These are phyloP conservation scores for Yponomeuta malinellus DNA, from an alignment of 2,888 invertebrate species.

Conservation along the genomic window DNA sequence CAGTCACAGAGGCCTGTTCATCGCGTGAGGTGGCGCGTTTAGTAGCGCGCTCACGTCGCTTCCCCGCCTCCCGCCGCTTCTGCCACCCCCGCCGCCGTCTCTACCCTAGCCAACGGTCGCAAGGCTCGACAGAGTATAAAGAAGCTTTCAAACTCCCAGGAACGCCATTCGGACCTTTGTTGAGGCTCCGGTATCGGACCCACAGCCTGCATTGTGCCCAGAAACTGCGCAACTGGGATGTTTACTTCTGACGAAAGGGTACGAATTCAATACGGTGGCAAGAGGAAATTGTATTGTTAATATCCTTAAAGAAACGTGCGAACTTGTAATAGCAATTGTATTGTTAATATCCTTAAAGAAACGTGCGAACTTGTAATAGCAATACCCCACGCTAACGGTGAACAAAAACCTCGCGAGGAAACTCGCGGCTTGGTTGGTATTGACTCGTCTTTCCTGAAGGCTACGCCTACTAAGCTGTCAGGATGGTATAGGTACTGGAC, in stretches of 20 bases:
- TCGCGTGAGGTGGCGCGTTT: no score
- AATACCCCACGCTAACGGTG: no score
- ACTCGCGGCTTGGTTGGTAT: no score
- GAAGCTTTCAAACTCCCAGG: neutral
- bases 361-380: neutral
- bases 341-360: neutral
- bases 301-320: neutral
- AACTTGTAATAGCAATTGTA: neutral
- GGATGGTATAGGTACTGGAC: no score
- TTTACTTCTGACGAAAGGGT: neutral
- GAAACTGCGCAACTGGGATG: neutral
- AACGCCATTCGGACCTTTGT: neutral
- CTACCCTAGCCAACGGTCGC: no score
- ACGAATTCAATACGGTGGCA: neutral
- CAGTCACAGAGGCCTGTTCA: no score
- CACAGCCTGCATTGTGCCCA: neutral
- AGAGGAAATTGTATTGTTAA: neutral
- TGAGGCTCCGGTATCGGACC: neutral
- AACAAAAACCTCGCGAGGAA: no score
- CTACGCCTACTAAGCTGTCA: no score
- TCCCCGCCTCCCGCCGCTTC: no score
- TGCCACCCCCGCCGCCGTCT: no score
- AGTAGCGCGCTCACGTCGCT: no score
- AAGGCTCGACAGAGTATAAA: neutral
- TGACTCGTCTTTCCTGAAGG: no score